Percentiles rank a stretch among this genome's conserved stretches.
These are phyloP conservation scores for Spinus olivaceus DNA, from an alignment of 2,797 vertebrate species.

Conservation along the genomic window DNA sequence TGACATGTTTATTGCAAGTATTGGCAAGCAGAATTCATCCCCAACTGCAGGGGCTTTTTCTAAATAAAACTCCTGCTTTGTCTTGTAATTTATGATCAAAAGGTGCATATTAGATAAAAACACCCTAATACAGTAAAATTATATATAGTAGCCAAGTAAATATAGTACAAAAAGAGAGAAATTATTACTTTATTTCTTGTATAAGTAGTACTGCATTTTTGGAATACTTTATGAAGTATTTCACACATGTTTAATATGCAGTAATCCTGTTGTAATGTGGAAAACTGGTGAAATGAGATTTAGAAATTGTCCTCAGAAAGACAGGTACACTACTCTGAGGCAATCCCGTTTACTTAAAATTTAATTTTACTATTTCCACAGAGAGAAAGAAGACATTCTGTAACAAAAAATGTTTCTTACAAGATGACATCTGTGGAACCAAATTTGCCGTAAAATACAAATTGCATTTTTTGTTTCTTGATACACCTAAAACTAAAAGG, in stretches of 20 bases:
- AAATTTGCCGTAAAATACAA: conserved; percentile 9
- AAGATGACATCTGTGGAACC: not conserved
- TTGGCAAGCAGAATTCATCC: not conserved
- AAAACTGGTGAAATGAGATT: not conserved
- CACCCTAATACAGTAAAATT: not conserved
- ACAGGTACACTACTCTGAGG: not conserved
- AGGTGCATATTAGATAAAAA: not conserved
- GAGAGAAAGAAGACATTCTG: not conserved
- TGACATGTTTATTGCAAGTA: not conserved
- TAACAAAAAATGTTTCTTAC: not conserved
- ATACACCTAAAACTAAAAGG: not conserved
- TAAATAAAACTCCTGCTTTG: not conserved
- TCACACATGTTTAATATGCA: not conserved
- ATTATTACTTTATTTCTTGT: not conserved
- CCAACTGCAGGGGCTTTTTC: not conserved
- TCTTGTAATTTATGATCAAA: not conserved
- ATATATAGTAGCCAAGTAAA: not conserved
- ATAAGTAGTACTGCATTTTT: not conserved
- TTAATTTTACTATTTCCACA: not conserved
- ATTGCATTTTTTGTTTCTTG: conserved; percentile 1
- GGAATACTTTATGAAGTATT: not conserved
- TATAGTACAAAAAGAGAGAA: not conserved
- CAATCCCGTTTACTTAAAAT: conserved; percentile 21
- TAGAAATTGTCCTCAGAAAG: not conserved
- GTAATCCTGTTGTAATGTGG: not conserved